Evolutionary conservation across 2,888 invertebrate species (phyloP), one percentile per base, ranked within the genome.

Genomic region (Synergus umbraculus): DNA sequence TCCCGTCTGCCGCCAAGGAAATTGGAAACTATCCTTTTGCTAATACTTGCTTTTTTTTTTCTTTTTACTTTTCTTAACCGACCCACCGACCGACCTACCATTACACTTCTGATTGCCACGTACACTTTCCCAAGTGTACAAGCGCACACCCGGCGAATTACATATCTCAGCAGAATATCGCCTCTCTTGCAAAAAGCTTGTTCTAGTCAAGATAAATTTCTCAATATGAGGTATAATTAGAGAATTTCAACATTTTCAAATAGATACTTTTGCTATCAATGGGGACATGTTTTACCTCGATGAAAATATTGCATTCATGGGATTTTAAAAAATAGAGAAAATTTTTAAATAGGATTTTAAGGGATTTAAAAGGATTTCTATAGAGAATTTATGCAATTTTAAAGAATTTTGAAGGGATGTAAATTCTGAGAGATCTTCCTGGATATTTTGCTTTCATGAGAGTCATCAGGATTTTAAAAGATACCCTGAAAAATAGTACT

Each of bases 1-100:
- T 85, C 84, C 84, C 84, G 84, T 85, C 84, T 84, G 84, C 80
- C 84, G 84, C 84, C 84, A 79, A 63, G 80, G 84, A 84, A 84
- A 84, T 85, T 84, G 81, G 81, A 81, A 79, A 79, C 84, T 82
- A 80, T 82, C 79, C 9, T 73, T 73, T 73, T 73, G 29, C 29
- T 73, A 49, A 73, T 73, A 29, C 37, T 37, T 29, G 29, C 18
- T 66, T 29, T 49, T 49, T 49, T 49, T 67, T 54, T 49, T 73
- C 49, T 73, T 73, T 54, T 10, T 73, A n/a, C 29, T 37, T 54
- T 73, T 54, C 54, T 73, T n/a, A 73, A 37, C 73, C 37, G 49
- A 49, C 29, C 49, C 49, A 73, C 49, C 69, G 69, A 73, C 29
- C 54, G 54, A 73, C 49, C 49, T 66, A 66, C 41, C 22, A 66